A percentile compares a stretch with the other conserved stretches of the same genome.
Evolutionary conservation across 2,888 invertebrate species (phyloP).

Genomic region (Tanytarsus gracilentus): DNA sequence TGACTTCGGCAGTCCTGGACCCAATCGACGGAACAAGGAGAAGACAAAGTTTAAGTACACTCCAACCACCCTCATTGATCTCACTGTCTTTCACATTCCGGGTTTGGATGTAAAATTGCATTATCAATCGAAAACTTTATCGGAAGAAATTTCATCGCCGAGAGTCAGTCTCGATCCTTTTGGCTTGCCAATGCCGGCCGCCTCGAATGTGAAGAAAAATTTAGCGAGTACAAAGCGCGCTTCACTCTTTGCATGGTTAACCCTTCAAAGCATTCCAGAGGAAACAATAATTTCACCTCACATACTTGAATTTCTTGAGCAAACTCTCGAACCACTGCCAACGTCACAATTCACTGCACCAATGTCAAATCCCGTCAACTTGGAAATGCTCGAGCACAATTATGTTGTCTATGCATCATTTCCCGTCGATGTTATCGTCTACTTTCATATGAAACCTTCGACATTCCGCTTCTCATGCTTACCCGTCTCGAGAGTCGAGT

Average conservation of each 20-base stretch:
- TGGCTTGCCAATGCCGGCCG: constrained; percentile 29
- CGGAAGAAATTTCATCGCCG: constrained; percentile 49
- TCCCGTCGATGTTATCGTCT: constrained; percentile 97
- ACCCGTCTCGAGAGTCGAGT: constrained; percentile 91
- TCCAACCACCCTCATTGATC: constrained; percentile 54
- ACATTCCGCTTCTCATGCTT: constrained; percentile 93
- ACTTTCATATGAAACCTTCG: constrained; percentile 96
- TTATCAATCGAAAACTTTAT: constrained; percentile 67
- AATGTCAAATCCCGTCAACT: constrained; percentile 41
- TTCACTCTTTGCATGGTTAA: constrained; percentile 89
- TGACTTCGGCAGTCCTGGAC: constrained; percentile 48
- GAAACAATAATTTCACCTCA: constrained; percentile 97
- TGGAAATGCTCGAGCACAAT: constrained; percentile 55
- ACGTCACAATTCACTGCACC: constrained; percentile 46
- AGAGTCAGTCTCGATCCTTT: constrained; percentile 37
- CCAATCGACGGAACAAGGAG: constrained; percentile 40
- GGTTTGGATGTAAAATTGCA: constrained; percentile 84
- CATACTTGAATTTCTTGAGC: constrained; percentile 92
- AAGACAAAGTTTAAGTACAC: constrained; percentile 43
- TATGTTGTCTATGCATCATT: constrained; percentile 87
- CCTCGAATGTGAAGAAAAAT: constrained; percentile 43
- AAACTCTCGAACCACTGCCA: constrained; percentile 92
- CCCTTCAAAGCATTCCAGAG: constrained; percentile 91
- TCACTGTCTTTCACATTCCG: constrained; percentile 84
- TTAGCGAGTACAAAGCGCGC: constrained; percentile 75